Conservation (phyloP, 2,888 invertebrate genomes). For the Choristoneura rosaceana region DNA sequence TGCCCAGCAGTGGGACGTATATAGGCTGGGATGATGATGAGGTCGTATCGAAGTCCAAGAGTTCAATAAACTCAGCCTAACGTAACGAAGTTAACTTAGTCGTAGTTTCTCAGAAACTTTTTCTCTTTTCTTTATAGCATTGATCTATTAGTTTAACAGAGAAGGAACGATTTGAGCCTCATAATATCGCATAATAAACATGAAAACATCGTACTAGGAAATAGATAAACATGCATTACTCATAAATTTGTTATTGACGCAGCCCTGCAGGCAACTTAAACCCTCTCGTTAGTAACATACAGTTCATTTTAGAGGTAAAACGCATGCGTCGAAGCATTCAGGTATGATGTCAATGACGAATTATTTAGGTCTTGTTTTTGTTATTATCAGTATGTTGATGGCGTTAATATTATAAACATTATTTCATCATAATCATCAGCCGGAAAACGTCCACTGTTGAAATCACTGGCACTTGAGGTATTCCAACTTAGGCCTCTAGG, state of each 20-base stretch:
- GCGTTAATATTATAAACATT: too few species aligned
- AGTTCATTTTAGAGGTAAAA: not conserved
- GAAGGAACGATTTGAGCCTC: not conserved
- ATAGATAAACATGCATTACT: constrained; percentile 12
- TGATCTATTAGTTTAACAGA: not conserved
- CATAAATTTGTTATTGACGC: constrained; percentile 13
- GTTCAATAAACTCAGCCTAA: too few species aligned
- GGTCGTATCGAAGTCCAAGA: too few species aligned
- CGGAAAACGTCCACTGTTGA: too few species aligned
- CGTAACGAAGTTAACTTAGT: too few species aligned
- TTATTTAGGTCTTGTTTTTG: constrained; percentile 6
- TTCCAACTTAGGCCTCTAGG: too few species aligned
- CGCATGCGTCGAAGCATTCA: not conserved
- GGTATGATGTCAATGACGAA: not conserved
- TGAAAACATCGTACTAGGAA: constrained; percentile 6
- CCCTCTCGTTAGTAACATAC: not conserved
- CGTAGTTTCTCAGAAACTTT: too few species aligned
- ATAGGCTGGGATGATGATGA: too few species aligned
- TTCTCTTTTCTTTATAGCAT: too few species aligned
- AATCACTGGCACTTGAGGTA: too few species aligned
- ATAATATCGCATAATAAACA: constrained; percentile 1
- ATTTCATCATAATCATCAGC: too few species aligned
- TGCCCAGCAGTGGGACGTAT: too few species aligned
- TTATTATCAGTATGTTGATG: constrained; percentile 4
- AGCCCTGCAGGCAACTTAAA: not conserved